Percentiles rank a stretch among this genome's conserved stretches.
phyloP scores from a whole-genome alignment of 2,797 vertebrate species.

The Hyperoplus lanceolatus region DNA sequence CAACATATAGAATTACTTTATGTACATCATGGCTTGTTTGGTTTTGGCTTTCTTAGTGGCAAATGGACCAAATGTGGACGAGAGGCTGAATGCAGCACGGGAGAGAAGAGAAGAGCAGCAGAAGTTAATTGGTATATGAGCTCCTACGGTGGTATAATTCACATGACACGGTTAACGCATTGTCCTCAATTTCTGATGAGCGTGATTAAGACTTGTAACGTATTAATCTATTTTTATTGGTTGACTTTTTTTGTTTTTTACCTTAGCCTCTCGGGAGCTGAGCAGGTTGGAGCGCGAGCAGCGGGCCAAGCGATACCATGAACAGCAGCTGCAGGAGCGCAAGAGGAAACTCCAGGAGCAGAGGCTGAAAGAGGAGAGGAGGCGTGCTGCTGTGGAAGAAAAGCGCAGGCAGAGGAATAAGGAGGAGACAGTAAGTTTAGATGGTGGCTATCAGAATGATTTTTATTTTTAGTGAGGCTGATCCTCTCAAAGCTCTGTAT shows the following conservation, averaged over 20 bases:
- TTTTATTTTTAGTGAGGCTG: neutral
- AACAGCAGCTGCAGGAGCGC: conserved; percentile 93
- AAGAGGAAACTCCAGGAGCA: conserved; percentile 92
- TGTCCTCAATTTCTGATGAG: conserved; percentile 22
- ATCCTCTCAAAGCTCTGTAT: conserved; percentile 6
- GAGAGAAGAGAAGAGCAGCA: conserved; percentile 91
- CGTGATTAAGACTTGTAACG: conserved; percentile 5
- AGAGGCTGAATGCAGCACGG: conserved; percentile 91
- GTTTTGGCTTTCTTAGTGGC: conserved; percentile 57
- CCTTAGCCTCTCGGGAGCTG: conserved; percentile 89
- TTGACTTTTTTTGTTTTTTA: conserved; percentile 13
- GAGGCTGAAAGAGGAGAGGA: conserved; percentile 90
- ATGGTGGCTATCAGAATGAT: neutral
- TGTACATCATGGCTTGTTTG: conserved; percentile 5
- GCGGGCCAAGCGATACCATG: conserved; percentile 89
- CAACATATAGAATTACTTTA: neutral
- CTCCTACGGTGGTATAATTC: neutral
- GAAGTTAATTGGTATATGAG: conserved; percentile 88
- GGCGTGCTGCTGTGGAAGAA: conserved; percentile 92
- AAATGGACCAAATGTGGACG: conserved; percentile 87
- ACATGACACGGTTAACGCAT: neutral
- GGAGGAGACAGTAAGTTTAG: conserved; percentile 89
- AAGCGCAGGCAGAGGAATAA: conserved; percentile 91
- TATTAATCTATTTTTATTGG: conserved; percentile 37
- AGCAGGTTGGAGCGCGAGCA: conserved; percentile 91